These are phyloP conservation scores for Bombus superbus DNA, from an alignment of 1,140 invertebrate species.

Conservation along the genomic window DNA sequence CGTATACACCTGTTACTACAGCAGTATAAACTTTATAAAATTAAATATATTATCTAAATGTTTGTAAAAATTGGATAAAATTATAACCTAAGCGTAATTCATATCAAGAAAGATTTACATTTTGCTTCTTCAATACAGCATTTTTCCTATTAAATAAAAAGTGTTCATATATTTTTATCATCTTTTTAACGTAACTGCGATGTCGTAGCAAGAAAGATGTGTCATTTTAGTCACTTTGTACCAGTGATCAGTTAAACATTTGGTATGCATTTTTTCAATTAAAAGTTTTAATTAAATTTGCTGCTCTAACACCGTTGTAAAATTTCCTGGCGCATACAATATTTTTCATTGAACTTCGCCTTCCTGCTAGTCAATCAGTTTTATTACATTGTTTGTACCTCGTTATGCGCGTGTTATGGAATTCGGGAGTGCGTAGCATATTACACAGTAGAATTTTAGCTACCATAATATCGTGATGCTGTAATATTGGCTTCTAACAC, in stretches of 20 bases:
- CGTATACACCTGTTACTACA: neutral
- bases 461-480: too few relatives aligned
- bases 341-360: neutral
- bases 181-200: neutral
- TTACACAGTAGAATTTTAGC: neutral
- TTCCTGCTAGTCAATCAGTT: neutral
- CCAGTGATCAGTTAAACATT: neutral
- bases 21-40: neutral
- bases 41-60: neutral
- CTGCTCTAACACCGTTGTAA: neutral
- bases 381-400: neutral
- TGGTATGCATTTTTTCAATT: neutral
- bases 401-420: neutral
- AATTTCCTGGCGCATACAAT: neutral
- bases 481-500: neutral
- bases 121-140: too few relatives aligned
- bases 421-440: neutral
- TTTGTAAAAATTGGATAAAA: too few relatives aligned
- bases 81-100: too few relatives aligned
- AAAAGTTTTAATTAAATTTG: slow-evolving; percentile 5
- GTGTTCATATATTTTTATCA: neutral
- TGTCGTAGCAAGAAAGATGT: neutral
- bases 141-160: neutral
- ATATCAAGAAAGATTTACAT: too few relatives aligned
- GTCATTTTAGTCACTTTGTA: neutral